Base-by-base conservation (phyloP, 2,888 invertebrate genomes). In the Leptinotarsa haldemani region DNA sequence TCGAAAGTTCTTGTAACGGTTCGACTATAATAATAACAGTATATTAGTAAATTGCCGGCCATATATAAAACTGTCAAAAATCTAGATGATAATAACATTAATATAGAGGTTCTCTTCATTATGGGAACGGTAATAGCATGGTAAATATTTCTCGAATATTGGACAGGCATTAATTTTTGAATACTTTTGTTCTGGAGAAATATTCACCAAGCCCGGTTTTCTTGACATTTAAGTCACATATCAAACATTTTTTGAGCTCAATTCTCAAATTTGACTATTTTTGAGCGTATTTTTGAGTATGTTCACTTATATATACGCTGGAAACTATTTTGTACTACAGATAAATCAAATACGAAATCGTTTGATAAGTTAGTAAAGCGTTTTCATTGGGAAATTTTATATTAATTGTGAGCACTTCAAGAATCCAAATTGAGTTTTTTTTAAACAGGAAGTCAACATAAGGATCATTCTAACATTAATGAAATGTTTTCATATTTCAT, bases 11-110 rank as follows among this genome's bases (percentile, higher is more conserved):
- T 61, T 73, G 58, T 73, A 73, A 74, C 53, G 69, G 70, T 74
- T 73, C 58, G 73, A 78, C 69, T 70, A 78, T 73, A 77, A 69
- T 58, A 74, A 72, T 70, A 75, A 77, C 70, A 74, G 72, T 77
- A 71, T 77, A 71, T 77, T 73, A 74, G 70, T 79, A 81, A 81
- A 78, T 82, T 83, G 82, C 83, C 83, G 83, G 82, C 83, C 83
- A 83, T 80, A 80, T 80, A 74, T 73, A 72, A 70, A 74, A 75
- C 66, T 79, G 77, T 78, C 78, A 79, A 79, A 74, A 70, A 74
- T 46, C 53, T 71, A 74, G 65, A 71, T 70, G 50, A 65, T 71
- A 67, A 74, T 64, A 68, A 70, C 56, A 70, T 71, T 56, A 74
- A 65, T 53, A 48, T 25, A 63, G 56, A 52, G 71, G 52, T 63